A percentile compares a stretch with the other conserved stretches of the same genome.
These are phyloP conservation scores for Acleris laterana DNA, from an alignment of 2,888 invertebrate species.

Conservation along the genomic window DNA sequence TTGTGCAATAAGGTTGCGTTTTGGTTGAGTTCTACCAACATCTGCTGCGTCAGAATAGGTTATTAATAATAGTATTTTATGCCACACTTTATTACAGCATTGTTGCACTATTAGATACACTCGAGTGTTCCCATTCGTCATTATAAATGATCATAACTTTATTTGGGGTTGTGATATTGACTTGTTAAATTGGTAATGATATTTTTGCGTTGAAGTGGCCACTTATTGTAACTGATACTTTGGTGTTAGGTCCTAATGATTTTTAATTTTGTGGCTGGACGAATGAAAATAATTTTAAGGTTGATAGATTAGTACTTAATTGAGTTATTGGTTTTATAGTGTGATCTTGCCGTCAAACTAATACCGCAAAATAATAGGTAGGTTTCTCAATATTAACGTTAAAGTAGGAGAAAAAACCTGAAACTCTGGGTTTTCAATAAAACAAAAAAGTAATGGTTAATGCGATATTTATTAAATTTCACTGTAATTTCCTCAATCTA, in stretches of 20 bases:
- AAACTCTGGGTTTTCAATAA: conserved; percentile 32
- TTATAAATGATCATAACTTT: conserved; percentile 54
- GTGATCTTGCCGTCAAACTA: too few relatives aligned
- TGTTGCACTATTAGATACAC: conserved; percentile 62
- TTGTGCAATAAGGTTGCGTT: conserved; percentile 50
- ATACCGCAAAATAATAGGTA: too few relatives aligned
- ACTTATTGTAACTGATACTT: neutral
- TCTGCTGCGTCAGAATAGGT: conserved; percentile 47
- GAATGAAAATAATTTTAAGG: neutral
- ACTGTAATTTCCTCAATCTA: conserved; percentile 81
- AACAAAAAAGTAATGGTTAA: conserved; percentile 69
- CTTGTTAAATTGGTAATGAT: conserved; percentile 36
- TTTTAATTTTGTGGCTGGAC: conserved; percentile 1
- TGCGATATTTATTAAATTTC: conserved; percentile 84
- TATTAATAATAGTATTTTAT: conserved; percentile 64
- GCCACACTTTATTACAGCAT: conserved; percentile 58
- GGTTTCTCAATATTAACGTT: too few relatives aligned
- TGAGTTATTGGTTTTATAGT: too few relatives aligned
- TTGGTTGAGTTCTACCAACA: conserved; percentile 42
- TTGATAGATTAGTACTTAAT: neutral
- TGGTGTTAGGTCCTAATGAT: conserved; percentile 5
- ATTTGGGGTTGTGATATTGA: conserved; percentile 45
- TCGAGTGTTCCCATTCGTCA: conserved; percentile 59
- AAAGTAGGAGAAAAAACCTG: too few relatives aligned
- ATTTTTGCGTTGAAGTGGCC: conserved; percentile 15